These are phyloP conservation scores for Trichopoda pennipes DNA, from an alignment of 2,888 invertebrate species.

Conservation along the genomic window DNA sequence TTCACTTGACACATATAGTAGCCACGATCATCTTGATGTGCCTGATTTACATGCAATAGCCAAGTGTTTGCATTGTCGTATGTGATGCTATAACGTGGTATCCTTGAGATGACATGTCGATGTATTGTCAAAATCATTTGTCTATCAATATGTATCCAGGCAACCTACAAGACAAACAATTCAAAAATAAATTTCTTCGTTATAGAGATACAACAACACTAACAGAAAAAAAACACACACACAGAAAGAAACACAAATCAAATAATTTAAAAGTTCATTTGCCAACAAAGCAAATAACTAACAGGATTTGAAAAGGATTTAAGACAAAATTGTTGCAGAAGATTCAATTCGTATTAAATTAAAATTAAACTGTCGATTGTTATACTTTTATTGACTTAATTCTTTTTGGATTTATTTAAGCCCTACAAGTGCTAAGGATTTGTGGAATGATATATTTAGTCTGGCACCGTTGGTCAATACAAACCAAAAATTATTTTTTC, in stretches of 20 bases:
- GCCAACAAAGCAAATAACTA: slow-evolving; percentile 15
- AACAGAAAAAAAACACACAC: background rate
- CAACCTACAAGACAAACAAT: slow-evolving; percentile 84
- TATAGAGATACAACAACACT: slow-evolving; percentile 5
- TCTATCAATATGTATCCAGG: slow-evolving; percentile 96
- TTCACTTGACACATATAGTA: slow-evolving; percentile 86
- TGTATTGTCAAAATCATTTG: slow-evolving; percentile 97
- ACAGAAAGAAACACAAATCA: background rate
- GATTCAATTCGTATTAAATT: slow-evolving; percentile 1
- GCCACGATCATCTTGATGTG: slow-evolving; percentile 94
- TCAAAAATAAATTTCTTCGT: slow-evolving; percentile 5
- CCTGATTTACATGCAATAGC: slow-evolving; percentile 94
- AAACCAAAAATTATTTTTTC: no score
- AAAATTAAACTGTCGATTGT: slow-evolving; percentile 24
- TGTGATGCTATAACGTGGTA: slow-evolving; percentile 94
- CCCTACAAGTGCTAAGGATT: background rate
- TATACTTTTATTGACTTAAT: slow-evolving; percentile 21
- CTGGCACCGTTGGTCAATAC: no score
- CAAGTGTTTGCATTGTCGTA: slow-evolving; percentile 96
- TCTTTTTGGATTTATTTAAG: background rate
- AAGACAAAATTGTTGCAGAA: background rate
- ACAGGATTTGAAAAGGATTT: background rate
- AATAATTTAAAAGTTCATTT: background rate
- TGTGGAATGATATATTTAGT: no score
- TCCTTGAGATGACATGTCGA: slow-evolving; percentile 93